phyloP scores from a whole-genome alignment of 2,888 invertebrate species.

The Malthinus seriepunctatus region DNA sequence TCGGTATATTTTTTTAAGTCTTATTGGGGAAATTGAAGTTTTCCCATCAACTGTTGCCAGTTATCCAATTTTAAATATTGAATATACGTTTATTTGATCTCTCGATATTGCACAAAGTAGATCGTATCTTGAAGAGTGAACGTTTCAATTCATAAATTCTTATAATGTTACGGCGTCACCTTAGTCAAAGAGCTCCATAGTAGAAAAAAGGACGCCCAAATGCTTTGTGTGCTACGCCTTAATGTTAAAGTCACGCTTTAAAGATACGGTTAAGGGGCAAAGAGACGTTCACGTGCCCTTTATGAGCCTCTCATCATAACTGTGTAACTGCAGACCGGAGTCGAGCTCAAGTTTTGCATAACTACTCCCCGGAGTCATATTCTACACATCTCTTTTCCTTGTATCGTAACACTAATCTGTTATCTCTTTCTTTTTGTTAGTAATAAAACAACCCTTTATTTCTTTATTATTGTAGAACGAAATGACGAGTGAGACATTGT shows the following conservation, averaged over 20 bases:
- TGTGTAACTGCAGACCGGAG: constrained; percentile 45
- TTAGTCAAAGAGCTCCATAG: constrained; percentile 21
- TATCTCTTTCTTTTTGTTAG: constrained; percentile 36
- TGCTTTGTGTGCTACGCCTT: constrained; percentile 26
- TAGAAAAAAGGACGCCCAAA: constrained; percentile 29
- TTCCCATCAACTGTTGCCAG: constrained; percentile 47
- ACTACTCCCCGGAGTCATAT: constrained; percentile 53
- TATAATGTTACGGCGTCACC: constrained; percentile 13
- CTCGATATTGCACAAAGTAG: constrained; percentile 42
- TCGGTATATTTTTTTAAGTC: constrained; percentile 8
- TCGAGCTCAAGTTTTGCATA: constrained; percentile 53
- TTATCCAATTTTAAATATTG: constrained; percentile 49
- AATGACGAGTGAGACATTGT: constrained; percentile 36
- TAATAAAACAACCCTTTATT: constrained; percentile 37
- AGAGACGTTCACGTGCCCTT: constrained; percentile 43
- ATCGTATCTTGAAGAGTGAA: constrained; percentile 33
- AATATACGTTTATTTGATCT: constrained; percentile 38
- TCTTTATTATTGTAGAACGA: constrained; percentile 45
- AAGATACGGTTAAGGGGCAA: constrained; percentile 19
- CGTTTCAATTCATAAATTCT: constrained; percentile 19
- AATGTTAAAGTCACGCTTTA: constrained; percentile 9
- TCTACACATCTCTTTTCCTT: constrained; percentile 39
- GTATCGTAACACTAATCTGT: constrained; percentile 38
- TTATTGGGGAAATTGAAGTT: constrained; percentile 40
- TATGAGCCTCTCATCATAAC: constrained; percentile 50